Evolutionary conservation across 2,888 invertebrate genomes (phyloP), one percentile per base, ranked within the genome.

Genomic region (Eumacrocentrus americanus): DNA sequence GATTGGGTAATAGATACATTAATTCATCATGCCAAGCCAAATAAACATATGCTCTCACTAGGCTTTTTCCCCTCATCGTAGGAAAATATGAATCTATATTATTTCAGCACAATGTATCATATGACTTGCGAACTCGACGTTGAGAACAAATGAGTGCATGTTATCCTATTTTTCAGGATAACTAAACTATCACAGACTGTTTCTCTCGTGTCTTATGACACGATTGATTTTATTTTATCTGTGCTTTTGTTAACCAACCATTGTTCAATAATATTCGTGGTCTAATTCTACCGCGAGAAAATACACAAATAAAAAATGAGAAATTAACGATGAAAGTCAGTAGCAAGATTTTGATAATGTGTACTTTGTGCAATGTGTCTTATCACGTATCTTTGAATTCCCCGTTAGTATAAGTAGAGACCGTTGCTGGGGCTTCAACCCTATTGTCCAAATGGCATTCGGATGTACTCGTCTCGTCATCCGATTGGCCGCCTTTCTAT

Each of bases 331-430:
- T 56, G 53, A 56, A n/a, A 60, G 50, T 54, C 48, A 48, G 59
- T 65, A 67, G 61, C 57, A 61, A 64, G 59, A 64, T 59, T 60
- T 63, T 58, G 64, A 61, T 54, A 18, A 60, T 58, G 57, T 64
- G 58, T 60, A 62, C 37, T 48, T 59, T 56, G 62, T 63, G 58
- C 63, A 65, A 65, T 70, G n/a, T 69, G 66, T 75, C 67, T 79
- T 80, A 80, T 77, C 77, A 75, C 71, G 70, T 78, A 69, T 80
- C 73, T 81, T 81, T 80, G 80, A 80, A 80, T 81, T 81, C 80
- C 76, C 79, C 79, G 79, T 79, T 80, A 79, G 77, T 79, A 77
- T 80, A 81, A 81, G 80, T 81, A 80, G 79, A 80, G 79, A 80
- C 76, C 78, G 75, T 78, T 77, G 78, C 76, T 75, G 79, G 75